These are phyloP conservation scores for Aphaenogaster floridana DNA, from an alignment of 1,140 invertebrate genomes.

Conservation along the genomic window DNA sequence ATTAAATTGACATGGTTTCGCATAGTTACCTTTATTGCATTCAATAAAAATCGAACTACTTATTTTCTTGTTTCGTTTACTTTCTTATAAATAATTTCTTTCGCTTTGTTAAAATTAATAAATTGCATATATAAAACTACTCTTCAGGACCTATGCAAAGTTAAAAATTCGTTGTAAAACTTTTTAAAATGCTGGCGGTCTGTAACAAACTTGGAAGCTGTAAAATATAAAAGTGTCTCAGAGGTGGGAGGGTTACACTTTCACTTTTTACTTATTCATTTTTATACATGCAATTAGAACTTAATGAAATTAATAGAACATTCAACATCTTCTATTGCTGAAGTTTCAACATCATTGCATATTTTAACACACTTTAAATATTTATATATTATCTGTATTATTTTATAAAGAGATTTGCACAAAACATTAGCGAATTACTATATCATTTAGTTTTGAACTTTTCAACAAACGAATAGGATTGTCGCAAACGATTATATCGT, in stretches of 20 bases:
- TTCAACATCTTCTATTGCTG: conserved; percentile 28
- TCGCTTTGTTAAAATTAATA: conserved; percentile 3
- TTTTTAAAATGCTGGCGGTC: not conserved
- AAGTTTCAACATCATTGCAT: conserved; percentile 29
- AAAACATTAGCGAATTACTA: conserved; percentile 30
- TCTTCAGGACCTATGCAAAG: not conserved
- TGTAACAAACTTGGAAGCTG: conserved; percentile 24
- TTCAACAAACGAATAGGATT: conserved; percentile 46
- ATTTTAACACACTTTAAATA: conserved; percentile 36
- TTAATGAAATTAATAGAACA: conserved; percentile 12
- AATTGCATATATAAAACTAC: conserved; percentile 16
- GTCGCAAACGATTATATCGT: conserved; percentile 43
- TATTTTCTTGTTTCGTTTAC: conserved; percentile 15
- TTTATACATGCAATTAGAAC: conserved; percentile 27
- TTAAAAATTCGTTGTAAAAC: conserved; percentile 28
- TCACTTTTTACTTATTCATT: conserved; percentile 15
- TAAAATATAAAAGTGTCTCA: not conserved
- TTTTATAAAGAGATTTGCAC: conserved; percentile 27
- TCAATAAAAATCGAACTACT: conserved; percentile 42
- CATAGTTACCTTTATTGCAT: conserved; percentile 43
- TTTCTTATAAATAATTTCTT: conserved; percentile 20
- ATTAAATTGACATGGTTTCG: conserved; percentile 56
- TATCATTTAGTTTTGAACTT: conserved; percentile 31
- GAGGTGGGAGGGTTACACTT: not conserved
- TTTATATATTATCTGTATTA: conserved; percentile 44